Evolutionary conservation across 2,113 vertebrate species (phyloP).

Genomic region (Mungos mungo): DNA sequence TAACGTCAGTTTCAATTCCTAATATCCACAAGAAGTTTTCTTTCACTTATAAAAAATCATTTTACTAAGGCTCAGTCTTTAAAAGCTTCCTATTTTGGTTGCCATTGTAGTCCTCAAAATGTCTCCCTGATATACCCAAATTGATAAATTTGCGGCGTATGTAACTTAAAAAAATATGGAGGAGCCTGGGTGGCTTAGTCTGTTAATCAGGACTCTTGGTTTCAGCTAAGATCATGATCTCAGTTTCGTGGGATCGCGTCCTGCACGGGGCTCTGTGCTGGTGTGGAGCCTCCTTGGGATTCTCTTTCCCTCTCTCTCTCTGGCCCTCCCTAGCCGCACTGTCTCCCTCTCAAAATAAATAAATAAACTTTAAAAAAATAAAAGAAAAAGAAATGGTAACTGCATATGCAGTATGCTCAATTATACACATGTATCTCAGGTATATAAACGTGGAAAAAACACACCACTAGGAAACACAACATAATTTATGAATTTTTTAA

Average conservation of each 20-base stretch:
- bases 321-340: no score
- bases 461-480: not conserved
- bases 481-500: not conserved
- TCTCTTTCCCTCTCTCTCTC: no score
- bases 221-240: no score
- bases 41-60: not conserved
- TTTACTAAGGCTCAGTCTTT: not conserved
- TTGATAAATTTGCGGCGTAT: not conserved
- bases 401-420: not conserved
- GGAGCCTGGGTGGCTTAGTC: no score
- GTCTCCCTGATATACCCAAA: conserved; percentile 5
- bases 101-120: not conserved
- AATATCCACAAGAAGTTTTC: not conserved
- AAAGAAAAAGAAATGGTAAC: not conserved
- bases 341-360: no score
- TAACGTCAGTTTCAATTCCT: not conserved
- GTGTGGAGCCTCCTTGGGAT: no score
- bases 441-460: not conserved
- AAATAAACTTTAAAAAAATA: no score
- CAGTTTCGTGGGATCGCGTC: no score
- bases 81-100: not conserved
- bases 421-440: not conserved
- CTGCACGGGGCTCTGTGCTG: no score
- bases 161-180: not conserved
- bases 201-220: no score